A percentile compares a stretch with the other conserved stretches of the same genome.
Conservation (phyloP, 2,113 vertebrate genomes). For the Eublepharis macularius region DNA sequence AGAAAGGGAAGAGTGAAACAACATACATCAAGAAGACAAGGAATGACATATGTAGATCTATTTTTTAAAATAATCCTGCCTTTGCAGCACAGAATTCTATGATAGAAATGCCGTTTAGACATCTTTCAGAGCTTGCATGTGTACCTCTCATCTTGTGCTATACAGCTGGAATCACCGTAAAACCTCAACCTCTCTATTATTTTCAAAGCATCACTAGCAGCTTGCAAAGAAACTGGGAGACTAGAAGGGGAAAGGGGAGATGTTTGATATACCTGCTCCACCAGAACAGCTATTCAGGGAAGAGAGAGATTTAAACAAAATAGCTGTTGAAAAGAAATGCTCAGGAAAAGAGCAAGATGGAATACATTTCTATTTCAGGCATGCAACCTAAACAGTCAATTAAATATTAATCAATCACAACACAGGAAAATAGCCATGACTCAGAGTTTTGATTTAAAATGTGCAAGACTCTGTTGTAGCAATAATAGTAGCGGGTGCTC, state of each 20-base stretch:
- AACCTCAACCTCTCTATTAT: neutral
- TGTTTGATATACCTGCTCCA: neutral
- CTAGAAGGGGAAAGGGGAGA: neutral
- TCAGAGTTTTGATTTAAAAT: constrained; percentile 7
- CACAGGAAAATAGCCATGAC: neutral
- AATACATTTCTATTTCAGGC: neutral
- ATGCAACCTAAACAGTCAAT: neutral
- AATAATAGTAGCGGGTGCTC: neutral
- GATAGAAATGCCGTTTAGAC: neutral
- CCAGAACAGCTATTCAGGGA: neutral
- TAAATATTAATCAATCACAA: neutral
- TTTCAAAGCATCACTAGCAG: neutral
- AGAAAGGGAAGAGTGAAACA: neutral
- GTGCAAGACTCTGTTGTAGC: neutral
- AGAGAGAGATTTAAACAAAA: neutral
- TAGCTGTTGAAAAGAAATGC: neutral
- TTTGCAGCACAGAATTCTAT: constrained; percentile 2
- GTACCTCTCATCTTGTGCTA: neutral
- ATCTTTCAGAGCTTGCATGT: neutral
- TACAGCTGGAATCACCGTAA: neutral
- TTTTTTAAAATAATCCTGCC: constrained; percentile 9
- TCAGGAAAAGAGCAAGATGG: neutral
- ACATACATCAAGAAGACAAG: neutral
- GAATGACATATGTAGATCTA: neutral
- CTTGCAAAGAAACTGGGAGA: neutral